Base-by-base conservation (phyloP, 2,113 vertebrate genomes). In the Astatoreochromis straeleni region DNA sequence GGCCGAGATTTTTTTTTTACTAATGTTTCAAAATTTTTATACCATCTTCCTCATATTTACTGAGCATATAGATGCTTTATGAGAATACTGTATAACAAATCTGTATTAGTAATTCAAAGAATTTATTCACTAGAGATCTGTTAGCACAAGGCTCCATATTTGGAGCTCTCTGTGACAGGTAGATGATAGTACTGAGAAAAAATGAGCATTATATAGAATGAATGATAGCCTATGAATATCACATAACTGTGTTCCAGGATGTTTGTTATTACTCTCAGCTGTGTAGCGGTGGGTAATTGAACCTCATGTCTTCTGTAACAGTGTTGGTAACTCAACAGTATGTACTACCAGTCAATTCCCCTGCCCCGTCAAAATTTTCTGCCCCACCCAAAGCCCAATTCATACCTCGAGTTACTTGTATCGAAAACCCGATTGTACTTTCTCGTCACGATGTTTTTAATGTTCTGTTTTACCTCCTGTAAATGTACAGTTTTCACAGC, bases 401-500 rank as follows among this genome's bases (percentile, higher is more conserved):
- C 92, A 93, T 91, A 93, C 90, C 93, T 91, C 19, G 42, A 95
- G 88, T 92, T 93, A 95, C 90, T 83, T 70, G 87, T 92, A 82
- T 53, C 42, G 53, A 92, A 88, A 45, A 81, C 88, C 87, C 89
- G 85, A 93, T 92, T 94, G 92, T 95, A 95, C 92, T 89, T 82
- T 89, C 89, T 91, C 85, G 85, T 94, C 92, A 85, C 80, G 7
- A 80, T 80, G 89, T 92, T 90, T 94, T 88, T 93, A 91, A 94
- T 91, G 90, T 93, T 93, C 87, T 83, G 81, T 93, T 93, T 93
- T 90, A 93, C 93, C 88, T 92, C 90, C 93, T 96, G 94, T 95
- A 90, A 83, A 93, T 97, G 96, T 98, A 97, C 96, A 97, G 96
- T 97, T 98, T 98, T 97, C 97, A 97, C 96, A 98, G 97, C 97